Percentiles rank a stretch among this genome's conserved stretches.
Evolutionary conservation across 2,888 invertebrate genomes (phyloP).

Genomic region (Sesamia inferens): DNA sequence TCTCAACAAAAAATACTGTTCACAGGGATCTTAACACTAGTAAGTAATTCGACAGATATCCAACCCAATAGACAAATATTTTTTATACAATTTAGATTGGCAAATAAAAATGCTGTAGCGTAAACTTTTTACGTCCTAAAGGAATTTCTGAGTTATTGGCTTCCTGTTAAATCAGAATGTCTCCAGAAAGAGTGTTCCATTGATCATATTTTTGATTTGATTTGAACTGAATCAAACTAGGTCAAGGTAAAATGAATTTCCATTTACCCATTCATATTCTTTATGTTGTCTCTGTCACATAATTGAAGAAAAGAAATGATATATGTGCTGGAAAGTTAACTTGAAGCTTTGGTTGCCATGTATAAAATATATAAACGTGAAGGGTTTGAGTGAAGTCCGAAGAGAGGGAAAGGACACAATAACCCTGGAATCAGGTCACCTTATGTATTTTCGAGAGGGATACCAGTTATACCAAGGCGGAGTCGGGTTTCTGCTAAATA

Average conservation of each 20-base stretch:
- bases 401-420: no score
- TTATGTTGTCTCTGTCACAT: constrained; percentile 9
- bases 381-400: no score
- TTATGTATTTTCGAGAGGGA: no score
- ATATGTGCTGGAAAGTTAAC: constrained; percentile 2
- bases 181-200: constrained; percentile 33
- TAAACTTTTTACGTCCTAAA: constrained; percentile 35
- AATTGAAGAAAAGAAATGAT: constrained; percentile 4
- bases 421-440: no score
- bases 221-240: constrained; percentile 56
- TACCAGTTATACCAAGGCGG: no score
- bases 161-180: constrained; percentile 39
- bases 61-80: constrained; percentile 50
- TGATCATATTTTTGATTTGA: constrained; percentile 52
- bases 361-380: constrained; percentile 3
- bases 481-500: no score
- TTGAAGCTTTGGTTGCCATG: constrained; percentile 4
- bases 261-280: constrained; percentile 16
- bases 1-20: constrained; percentile 71
- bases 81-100: constrained; percentile 50
- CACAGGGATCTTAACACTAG: constrained; percentile 61
- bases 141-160: constrained; percentile 38
- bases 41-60: constrained; percentile 59
- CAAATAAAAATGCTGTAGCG: constrained; percentile 46
- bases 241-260: constrained; percentile 59